Evolutionary conservation across 1,140 invertebrate genomes (phyloP).

Genomic region (Lepidurus apus): DNA sequence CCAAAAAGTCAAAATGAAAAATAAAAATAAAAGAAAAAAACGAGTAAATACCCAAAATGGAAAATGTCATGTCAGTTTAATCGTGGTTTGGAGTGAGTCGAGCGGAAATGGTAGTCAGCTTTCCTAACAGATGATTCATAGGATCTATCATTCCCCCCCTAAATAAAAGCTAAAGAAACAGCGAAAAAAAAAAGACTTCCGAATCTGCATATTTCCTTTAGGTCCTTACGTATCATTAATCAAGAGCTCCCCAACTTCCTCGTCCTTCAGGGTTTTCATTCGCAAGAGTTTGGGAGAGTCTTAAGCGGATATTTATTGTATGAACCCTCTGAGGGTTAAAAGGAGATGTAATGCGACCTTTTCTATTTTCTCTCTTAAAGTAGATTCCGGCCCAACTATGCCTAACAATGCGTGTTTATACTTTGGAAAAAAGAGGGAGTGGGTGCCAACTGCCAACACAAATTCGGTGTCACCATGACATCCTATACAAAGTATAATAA

Average conservation of each 20-base stretch:
- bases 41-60: neutral
- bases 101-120: conserved; percentile 5
- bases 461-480: neutral
- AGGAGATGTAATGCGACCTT: neutral
- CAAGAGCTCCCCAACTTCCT: neutral
- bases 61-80: neutral
- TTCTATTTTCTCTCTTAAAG: neutral
- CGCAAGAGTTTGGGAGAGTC: neutral
- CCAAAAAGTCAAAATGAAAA: neutral
- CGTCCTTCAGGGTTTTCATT: neutral
- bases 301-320: too few species aligned
- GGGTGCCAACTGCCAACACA: conserved; percentile 8
- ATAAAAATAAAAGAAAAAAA: neutral
- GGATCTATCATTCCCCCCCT: neutral
- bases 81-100: neutral
- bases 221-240: neutral
- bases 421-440: neutral
- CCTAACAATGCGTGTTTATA: neutral
- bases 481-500: neutral
- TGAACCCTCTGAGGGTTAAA: too few species aligned
- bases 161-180: too few species aligned
- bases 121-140: neutral
- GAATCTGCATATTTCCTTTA: neutral
- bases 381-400: neutral
- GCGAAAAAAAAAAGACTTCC: too few species aligned